Evolutionary conservation across 2,113 vertebrate genomes (phyloP).

Genomic region (Tauraco erythrolophus): DNA sequence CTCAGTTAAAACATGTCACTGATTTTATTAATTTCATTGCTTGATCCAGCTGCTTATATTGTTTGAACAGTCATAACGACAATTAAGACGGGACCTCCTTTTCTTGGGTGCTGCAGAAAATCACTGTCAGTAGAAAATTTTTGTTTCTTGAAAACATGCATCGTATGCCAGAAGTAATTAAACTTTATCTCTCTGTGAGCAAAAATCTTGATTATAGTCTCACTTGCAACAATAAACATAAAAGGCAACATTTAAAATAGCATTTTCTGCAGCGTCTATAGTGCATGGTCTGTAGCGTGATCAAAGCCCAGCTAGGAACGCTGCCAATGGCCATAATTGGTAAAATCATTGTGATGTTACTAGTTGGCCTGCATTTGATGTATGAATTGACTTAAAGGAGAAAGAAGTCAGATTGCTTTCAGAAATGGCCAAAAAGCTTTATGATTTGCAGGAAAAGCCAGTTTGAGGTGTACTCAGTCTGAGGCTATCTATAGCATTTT

Average conservation of each 20-base stretch:
- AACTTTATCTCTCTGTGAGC: neutral
- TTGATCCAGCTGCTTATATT: neutral
- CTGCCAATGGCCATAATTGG: neutral
- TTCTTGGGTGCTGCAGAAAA: neutral
- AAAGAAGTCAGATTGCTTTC: neutral
- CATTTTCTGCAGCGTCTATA: neutral
- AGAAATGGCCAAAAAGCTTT: neutral
- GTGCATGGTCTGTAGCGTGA: neutral
- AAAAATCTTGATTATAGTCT: neutral
- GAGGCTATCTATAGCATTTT: neutral
- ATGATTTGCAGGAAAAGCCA: neutral
- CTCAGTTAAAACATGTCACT: neutral
- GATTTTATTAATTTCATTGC: neutral
- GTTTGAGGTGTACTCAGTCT: neutral
- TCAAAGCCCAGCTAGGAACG: slow-evolving; percentile 33
- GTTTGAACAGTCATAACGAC: neutral
- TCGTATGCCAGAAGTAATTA: neutral
- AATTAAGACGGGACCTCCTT: neutral
- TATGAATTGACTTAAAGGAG: slow-evolving; percentile 23
- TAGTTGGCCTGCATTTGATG: slow-evolving; percentile 25
- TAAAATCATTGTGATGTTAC: slow-evolving; percentile 8
- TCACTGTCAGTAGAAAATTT: neutral
- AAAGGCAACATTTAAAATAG: neutral
- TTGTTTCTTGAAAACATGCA: neutral
- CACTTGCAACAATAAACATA: neutral